A percentile compares a stretch with the other conserved stretches of the same genome.
Evolutionary conservation across 1,140 invertebrate genomes (phyloP).

Genomic region (Hypsibius dujardini): DNA sequence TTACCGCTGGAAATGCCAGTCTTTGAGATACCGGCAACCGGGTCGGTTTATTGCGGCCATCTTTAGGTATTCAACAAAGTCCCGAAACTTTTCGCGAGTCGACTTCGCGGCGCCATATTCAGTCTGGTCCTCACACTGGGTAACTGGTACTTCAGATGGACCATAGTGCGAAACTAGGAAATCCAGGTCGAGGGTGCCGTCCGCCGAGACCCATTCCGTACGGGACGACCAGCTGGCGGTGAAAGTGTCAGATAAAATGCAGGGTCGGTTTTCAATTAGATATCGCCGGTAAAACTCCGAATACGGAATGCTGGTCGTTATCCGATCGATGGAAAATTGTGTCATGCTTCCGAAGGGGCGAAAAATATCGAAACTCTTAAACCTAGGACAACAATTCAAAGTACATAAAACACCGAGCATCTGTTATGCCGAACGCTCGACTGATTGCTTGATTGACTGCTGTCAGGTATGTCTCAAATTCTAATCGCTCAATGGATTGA

Average conservation of each 20-base stretch:
- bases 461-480: too few species aligned
- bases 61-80: slow-evolving; percentile 45
- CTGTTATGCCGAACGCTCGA: too few species aligned
- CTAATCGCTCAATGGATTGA: too few species aligned
- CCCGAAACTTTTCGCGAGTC: slow-evolving; percentile 43
- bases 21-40: slow-evolving; percentile 38
- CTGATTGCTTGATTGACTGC: too few species aligned
- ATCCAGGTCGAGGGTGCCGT: slow-evolving; percentile 30
- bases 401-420: too few species aligned
- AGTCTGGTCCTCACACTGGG: slow-evolving; percentile 52
- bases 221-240: slow-evolving; percentile 32
- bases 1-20: slow-evolving; percentile 55
- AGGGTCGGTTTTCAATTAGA: slow-evolving; percentile 34
- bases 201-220: slow-evolving; percentile 30
- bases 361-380: too few species aligned
- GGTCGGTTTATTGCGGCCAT: slow-evolving; percentile 42
- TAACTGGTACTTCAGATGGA: slow-evolving; percentile 46
- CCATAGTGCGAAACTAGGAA: slow-evolving; percentile 33
- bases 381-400: too few species aligned
- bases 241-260: slow-evolving; percentile 29
- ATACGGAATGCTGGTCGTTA: too few species aligned
- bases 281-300: slow-evolving; percentile 29
- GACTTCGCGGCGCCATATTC: slow-evolving; percentile 45
- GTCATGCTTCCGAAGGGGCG: too few species aligned
- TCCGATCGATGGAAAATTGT: too few species aligned